Evolutionary conservation across 2,888 invertebrate genomes (phyloP), one percentile per base, ranked within the genome.

Genomic region (Digitonthophagus gazella): DNA sequence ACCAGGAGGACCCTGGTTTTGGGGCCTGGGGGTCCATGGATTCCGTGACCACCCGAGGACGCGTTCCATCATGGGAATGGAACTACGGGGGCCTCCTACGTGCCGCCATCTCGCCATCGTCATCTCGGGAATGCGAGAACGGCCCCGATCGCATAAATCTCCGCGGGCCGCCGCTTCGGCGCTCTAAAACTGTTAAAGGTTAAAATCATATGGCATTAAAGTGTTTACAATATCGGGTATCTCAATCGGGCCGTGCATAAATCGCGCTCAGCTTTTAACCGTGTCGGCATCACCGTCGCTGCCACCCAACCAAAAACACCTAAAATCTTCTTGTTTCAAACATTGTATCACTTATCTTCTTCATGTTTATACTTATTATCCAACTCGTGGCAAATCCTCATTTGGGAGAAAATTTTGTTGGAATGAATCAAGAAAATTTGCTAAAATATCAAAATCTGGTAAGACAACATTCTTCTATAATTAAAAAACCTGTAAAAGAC

Each of bases 131-230:
- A 14, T 20, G 61, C 61, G 18, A 18, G 74, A 75, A 75, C 73
- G 75, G 71, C 72, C 71, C 72, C 69, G 72, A 74, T 72, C 71
- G 71, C 73, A 75, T 75, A 75, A 75, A 75, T 75, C 75, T 74
- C 57, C 71, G 71, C 72, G 74, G 74, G 72, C 71, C 75, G 75
- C 57, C 71, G 71, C 72, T 75, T 74, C 73, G 72, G 71, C 75
- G 75, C 74, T 75, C 75, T 73, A 75, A 74, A 75, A 75, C 74
- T 75, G 75, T 75, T 74, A 74, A 74, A 74, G 73, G 74, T 74
- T 73, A 74, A 68, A 74, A 74, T 74, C 73, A 72, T 72, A 74
- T 74, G 70, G 73, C 69, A 75, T 75, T 74, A 74, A 75, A 75
- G 75, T 75, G 75, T 75, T 76, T 75, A 75, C 75, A 75, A 73